These are phyloP conservation scores for Lerema accius DNA, from an alignment of 1,140 invertebrate species.

Conservation along the genomic window DNA sequence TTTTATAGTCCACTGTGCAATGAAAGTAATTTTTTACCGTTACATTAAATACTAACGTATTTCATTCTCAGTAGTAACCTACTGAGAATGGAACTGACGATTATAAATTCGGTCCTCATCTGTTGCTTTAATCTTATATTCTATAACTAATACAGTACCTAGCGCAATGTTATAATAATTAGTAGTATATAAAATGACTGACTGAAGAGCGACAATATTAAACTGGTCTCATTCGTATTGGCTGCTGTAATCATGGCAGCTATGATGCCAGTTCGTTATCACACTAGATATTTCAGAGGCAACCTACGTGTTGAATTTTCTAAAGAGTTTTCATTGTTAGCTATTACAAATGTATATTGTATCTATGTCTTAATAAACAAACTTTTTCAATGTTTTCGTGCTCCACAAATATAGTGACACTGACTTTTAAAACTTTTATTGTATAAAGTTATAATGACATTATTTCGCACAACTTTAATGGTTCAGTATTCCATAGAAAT, in stretches of 20 bases:
- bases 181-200: constrained; percentile 61
- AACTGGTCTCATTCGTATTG: constrained; percentile 67
- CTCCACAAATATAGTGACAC: constrained; percentile 20
- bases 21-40: too few relatives aligned
- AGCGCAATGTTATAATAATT: constrained; percentile 48
- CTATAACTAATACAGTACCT: constrained; percentile 45
- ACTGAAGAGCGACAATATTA: constrained; percentile 76
- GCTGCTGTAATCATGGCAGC: constrained; percentile 47
- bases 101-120: background rate
- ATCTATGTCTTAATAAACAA: constrained; percentile 12
- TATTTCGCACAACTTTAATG: constrained; percentile 20
- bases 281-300: constrained; percentile 33
- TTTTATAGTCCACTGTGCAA: too few relatives aligned
- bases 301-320: constrained; percentile 54
- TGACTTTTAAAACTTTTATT: constrained; percentile 27
- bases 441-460: background rate
- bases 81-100: too few relatives aligned
- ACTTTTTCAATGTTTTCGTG: constrained; percentile 32
- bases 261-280: constrained; percentile 46
- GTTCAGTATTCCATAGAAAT: constrained; percentile 20
- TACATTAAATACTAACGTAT: too few relatives aligned
- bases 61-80: too few relatives aligned
- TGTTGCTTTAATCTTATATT: background rate
- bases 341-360: constrained; percentile 60
- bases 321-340: constrained; percentile 69